phyloP scores from a whole-genome alignment of 1,140 invertebrate species.

The Anastrepha obliqua region DNA sequence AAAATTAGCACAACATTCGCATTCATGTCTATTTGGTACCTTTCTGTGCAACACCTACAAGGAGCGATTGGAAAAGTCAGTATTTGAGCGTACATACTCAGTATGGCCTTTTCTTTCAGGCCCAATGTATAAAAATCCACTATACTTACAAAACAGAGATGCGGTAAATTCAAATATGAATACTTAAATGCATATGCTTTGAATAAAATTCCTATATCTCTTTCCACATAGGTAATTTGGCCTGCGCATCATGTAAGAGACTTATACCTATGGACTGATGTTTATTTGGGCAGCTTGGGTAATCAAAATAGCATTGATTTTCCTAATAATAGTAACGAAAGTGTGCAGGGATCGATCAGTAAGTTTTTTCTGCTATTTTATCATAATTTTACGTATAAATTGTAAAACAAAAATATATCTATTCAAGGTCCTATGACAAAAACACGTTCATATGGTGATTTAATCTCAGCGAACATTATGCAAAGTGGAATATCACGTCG shows the following conservation, averaged over 20 bases:
- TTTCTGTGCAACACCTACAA: slow-evolving; percentile 94
- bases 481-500: slow-evolving; percentile 79
- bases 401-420: neutral
- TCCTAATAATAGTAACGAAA: slow-evolving; percentile 70
- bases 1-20: slow-evolving; percentile 95
- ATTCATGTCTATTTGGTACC: slow-evolving; percentile 97
- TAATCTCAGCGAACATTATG: slow-evolving; percentile 80
- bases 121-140: slow-evolving; percentile 88
- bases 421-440: slow-evolving; percentile 80
- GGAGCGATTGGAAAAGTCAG: slow-evolving; percentile 82
- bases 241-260: slow-evolving; percentile 89
- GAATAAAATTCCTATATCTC: neutral
- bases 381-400: neutral
- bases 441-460: slow-evolving; percentile 87
- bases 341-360: slow-evolving; percentile 73
- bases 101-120: slow-evolving; percentile 91
- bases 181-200: neutral
- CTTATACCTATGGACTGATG: slow-evolving; percentile 88
- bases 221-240: slow-evolving; percentile 80
- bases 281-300: slow-evolving; percentile 83
- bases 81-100: slow-evolving; percentile 85
- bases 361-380: slow-evolving; percentile 51
- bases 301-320: slow-evolving; percentile 70
- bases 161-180: slow-evolving; percentile 68
- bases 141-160: slow-evolving; percentile 81